A percentile compares a stretch with the other conserved stretches of the same genome.
Conservation (phyloP, 2,113 vertebrate genomes). For the Neogale vison region DNA sequence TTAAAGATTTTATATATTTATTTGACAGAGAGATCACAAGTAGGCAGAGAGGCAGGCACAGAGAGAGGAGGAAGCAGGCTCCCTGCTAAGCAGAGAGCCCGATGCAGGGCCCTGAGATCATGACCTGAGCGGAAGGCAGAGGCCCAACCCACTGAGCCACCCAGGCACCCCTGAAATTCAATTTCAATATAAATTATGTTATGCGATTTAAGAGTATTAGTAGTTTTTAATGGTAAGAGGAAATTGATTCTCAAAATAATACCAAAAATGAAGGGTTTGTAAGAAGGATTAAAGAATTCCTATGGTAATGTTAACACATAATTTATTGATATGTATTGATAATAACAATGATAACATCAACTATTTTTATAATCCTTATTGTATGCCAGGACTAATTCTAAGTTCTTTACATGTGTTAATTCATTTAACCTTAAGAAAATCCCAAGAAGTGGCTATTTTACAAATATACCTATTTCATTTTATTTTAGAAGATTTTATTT, state of each 20-base stretch:
- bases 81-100: too few relatives aligned
- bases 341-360: neutral
- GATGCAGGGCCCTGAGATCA: too few relatives aligned
- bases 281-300: neutral
- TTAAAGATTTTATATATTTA: neutral
- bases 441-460: neutral
- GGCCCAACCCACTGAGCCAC: too few relatives aligned
- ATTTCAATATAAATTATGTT: neutral
- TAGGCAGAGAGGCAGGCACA: too few relatives aligned
- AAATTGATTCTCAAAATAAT: slow-evolving; percentile 35
- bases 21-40: too few relatives aligned
- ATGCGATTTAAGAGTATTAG: neutral
- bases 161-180: neutral
- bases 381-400: neutral
- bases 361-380: neutral
- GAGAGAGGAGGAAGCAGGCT: too few relatives aligned
- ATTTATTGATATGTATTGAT: neutral
- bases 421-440: slow-evolving; percentile 25
- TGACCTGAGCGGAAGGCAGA: too few relatives aligned
- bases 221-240: neutral
- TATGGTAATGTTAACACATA: neutral
- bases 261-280: neutral
- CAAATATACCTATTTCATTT: neutral
- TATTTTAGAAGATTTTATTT: neutral
- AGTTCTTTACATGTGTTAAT: neutral